Base-by-base conservation (phyloP, 2,888 invertebrate genomes). In the Sphaerophoria taeniata region DNA sequence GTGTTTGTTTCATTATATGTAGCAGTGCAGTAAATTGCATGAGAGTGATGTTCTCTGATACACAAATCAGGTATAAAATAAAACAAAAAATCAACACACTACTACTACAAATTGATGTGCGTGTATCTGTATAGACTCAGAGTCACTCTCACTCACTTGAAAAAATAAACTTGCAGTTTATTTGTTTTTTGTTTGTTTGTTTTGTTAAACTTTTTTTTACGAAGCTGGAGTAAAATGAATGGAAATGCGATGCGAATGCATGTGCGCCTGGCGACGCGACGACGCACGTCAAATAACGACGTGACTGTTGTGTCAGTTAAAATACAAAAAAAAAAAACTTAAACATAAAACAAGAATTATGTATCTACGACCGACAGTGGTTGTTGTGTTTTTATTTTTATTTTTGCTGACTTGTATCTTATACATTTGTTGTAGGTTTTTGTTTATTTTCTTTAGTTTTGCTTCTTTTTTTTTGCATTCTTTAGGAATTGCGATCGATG, bases 21-120 rank as follows among this genome's bases (percentile, higher is more conserved):
- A 72, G 81, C 85, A 73, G 56, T 85, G 85, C 85, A 85, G 63
- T 85, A 70, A 70, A 81, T 85, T 81, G 81, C 85, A 85, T 85
- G 85, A 69, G 85, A 85, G 73, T 65, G 71, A 74, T 79, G 55
- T 75, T 75, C 6, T 67, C 24, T n/a, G 24, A 67, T 53, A 56
- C 24, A 24, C 1, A 24, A 24, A 24, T 24, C 24, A 24, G 24
- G 24, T 36, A 67, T 36, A 65, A 24, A 14, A 67, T 36, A 65
- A 24, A 14, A 39, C 51, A 24, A 12, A 36, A 24, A 65, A 39
- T n/a, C 65, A 16, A 0, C n/a, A n/a, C 39, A 60, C 14, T 3
- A 12, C 14, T 16, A 67, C n/a, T n/a, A n/a, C 33, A 47, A 5
- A 31, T 31, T 4, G 6, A 47, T 14, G 14, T 34, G 2, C 7